Base-by-base conservation (phyloP, 2,888 invertebrate species). In the Ochropleura plecta region DNA sequence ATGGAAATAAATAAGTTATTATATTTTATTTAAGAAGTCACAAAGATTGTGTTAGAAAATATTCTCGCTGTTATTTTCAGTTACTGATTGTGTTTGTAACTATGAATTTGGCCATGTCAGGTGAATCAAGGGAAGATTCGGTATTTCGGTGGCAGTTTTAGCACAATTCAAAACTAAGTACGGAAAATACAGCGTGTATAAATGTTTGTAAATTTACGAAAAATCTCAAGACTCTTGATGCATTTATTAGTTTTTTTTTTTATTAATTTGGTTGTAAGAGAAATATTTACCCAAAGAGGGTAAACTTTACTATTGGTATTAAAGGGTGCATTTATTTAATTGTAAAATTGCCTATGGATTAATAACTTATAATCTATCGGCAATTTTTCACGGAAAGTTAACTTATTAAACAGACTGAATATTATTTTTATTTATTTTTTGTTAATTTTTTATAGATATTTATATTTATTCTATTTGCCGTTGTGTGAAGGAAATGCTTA, bases 291-390 rank as follows among this genome's bases (percentile, higher is more conserved):
- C 64, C 44, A n/a, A 60, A 63, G 18, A 71, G 49, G 55, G 63
- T 76, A 73, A 71, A 74, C 62, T 73, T 82, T 74, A 78, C 78
- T 85, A 86, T 88, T 87, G 86, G 89, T 90, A 77, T 84, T 86
- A 88, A 85, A 85, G 89, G 89, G 87, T 88, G 84, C 83, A 86
- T 79, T 84, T 86, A 86, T 81, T 81, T 55, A 76, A 90, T 91
- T 92, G 94, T 91, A 94, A 95, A 95, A 94, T 94, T 78, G 95
- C 93, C 94, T 93, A 88, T 82, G 91, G 93, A 93, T 92, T 87
- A 40, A 60, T 57, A 60, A 72, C 44, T 14, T 62, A 7, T 71
- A 79, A 92, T 94, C 94, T 92, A 40, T 91, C 93, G 95, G 93
- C 95, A 89, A 94, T 95, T 95, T 95, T 95, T 90, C 91, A 90